Evolutionary conservation across 2,888 invertebrate species (phyloP).

Genomic region (Zaprionus bogoriensis): DNA sequence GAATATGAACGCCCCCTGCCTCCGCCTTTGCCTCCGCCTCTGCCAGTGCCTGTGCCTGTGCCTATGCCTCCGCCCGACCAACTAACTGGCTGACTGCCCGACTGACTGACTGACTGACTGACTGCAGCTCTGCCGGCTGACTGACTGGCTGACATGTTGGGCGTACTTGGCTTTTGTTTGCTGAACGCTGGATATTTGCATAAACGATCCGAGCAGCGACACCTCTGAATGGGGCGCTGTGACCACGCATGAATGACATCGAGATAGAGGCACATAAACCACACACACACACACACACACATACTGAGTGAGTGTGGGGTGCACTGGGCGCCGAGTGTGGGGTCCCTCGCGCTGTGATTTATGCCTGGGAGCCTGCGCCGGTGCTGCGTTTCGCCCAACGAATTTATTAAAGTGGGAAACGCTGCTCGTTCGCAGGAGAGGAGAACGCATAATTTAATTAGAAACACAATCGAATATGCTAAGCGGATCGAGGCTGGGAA

Average conservation of each 20-base stretch:
- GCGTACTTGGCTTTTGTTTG: slow-evolving; percentile 64
- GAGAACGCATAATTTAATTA: slow-evolving; percentile 68
- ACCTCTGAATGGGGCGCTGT: slow-evolving; percentile 66
- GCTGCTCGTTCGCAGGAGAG: slow-evolving; percentile 21
- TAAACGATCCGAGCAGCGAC: slow-evolving; percentile 68
- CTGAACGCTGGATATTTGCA: slow-evolving; percentile 64
- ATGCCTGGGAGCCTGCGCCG: slow-evolving; percentile 67
- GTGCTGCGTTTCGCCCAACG: slow-evolving; percentile 45
- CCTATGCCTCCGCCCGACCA: slow-evolving; percentile 8
- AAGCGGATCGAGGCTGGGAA: slow-evolving; percentile 28
- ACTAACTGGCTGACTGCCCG: slow-evolving; percentile 31
- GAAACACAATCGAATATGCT: slow-evolving; percentile 23
- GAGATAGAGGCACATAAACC: slow-evolving; percentile 14
- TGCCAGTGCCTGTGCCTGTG: slow-evolving; percentile 1
- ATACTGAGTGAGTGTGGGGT: too few relatives aligned
- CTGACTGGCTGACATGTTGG: slow-evolving; percentile 54
- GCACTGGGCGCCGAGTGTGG: slow-evolving; percentile 40
- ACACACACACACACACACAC: neutral
- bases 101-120: slow-evolving; percentile 15
- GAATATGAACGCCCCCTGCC: slow-evolving; percentile 34
- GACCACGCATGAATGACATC: slow-evolving; percentile 72
- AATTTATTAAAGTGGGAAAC: slow-evolving; percentile 73
- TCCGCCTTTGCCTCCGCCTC: slow-evolving; percentile 10
- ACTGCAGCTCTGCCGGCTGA: slow-evolving; percentile 7
- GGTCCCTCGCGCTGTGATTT: slow-evolving; percentile 53